phyloP scores from a whole-genome alignment of 1,140 invertebrate species.

The Bicyclus anynana region DNA sequence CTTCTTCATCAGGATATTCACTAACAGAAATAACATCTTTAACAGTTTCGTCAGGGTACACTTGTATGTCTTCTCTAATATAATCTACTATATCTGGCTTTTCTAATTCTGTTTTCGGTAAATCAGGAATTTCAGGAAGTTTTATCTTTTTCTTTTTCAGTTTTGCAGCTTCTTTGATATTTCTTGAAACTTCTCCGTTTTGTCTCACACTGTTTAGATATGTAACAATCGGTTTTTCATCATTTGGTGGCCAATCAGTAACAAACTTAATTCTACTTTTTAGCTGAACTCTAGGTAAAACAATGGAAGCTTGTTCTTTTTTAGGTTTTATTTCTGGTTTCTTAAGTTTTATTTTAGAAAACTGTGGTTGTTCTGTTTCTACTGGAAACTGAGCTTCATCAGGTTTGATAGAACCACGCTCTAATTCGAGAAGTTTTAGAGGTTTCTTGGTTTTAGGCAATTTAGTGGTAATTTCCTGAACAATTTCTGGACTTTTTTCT shows the following conservation, averaged over 20 bases:
- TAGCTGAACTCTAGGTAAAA: constrained; percentile 81
- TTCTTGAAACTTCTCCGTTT: constrained; percentile 82
- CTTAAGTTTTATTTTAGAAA: constrained; percentile 80
- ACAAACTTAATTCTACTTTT: constrained; percentile 81
- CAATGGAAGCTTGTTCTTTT: constrained; percentile 64
- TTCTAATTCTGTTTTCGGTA: constrained; percentile 78
- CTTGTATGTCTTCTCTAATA: constrained; percentile 35
- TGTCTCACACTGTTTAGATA: constrained; percentile 78
- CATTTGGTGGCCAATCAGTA: constrained; percentile 79
- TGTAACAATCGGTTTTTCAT: constrained; percentile 72
- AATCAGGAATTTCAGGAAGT: constrained; percentile 64
- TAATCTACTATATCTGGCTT: constrained; percentile 73
- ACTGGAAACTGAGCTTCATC: constrained; percentile 64
- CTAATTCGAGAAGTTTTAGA: constrained; percentile 44
- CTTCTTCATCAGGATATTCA: constrained; percentile 1
- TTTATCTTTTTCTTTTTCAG: constrained; percentile 80
- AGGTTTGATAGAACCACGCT: constrained; percentile 58
- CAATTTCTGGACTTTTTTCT: neutral
- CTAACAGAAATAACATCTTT: neutral
- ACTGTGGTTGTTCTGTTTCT: constrained; percentile 73
- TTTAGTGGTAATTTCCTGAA: neutral
- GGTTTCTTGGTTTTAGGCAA: neutral
- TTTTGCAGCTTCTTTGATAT: constrained; percentile 82
- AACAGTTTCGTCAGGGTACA: neutral
- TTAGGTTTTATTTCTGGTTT: constrained; percentile 75